phyloP scores from a whole-genome alignment of 2,113 vertebrate species.

The Tonatia bakeri region DNA sequence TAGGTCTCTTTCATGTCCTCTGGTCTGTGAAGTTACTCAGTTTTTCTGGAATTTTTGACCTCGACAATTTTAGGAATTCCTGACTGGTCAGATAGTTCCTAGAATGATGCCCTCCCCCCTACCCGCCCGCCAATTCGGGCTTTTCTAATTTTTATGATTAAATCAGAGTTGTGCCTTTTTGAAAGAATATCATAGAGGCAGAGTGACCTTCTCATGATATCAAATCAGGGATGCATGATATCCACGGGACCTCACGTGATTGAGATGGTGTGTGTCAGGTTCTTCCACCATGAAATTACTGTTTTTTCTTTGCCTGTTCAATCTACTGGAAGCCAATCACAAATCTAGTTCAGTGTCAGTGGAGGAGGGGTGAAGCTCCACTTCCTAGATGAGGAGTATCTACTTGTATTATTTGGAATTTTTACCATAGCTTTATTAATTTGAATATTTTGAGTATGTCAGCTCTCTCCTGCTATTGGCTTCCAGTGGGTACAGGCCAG shows the following conservation, averaged over 20 bases:
- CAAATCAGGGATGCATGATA: neutral
- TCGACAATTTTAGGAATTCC: neutral
- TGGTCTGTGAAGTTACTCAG: neutral
- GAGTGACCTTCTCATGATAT: neutral
- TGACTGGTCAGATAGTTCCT: neutral
- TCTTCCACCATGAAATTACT: neutral
- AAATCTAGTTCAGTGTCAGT: neutral
- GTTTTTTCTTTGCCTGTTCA: neutral
- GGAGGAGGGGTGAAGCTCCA: neutral
- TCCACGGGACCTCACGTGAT: neutral
- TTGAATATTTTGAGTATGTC: no score
- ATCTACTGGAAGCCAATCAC: neutral
- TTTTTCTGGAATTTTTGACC: neutral
- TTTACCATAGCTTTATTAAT: no score
- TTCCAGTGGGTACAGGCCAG: no score
- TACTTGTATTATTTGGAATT: neutral
- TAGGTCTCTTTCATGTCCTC: neutral
- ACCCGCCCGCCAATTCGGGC: neutral
- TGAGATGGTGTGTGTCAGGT: neutral
- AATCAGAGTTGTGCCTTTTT: neutral
- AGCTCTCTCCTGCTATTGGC: no score
- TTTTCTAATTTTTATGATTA: neutral
- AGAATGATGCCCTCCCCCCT: neutral
- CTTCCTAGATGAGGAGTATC: neutral
- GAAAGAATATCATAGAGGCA: neutral